Evolutionary conservation across 2,797 vertebrate genomes (phyloP).

Genomic region (Trachurus trachurus): DNA sequence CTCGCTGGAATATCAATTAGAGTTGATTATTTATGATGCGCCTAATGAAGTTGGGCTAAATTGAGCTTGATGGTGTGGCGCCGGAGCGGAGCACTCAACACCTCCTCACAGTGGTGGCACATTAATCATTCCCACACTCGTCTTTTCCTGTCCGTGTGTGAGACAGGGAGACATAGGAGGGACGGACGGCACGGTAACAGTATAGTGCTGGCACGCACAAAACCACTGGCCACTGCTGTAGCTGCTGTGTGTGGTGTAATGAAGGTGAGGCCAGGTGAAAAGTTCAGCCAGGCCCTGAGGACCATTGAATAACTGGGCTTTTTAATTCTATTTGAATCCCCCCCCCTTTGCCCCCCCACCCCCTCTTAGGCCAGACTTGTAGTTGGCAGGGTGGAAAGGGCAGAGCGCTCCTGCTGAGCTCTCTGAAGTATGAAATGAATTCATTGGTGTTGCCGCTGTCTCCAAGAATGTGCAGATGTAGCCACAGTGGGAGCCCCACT

Average conservation of each 20-base stretch:
- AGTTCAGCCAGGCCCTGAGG: constrained; percentile 57
- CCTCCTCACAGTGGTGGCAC: constrained; percentile 40
- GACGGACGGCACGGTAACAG: constrained; percentile 2
- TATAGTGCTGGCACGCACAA: constrained; percentile 24
- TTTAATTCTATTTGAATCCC: constrained; percentile 51
- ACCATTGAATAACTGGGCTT: constrained; percentile 38
- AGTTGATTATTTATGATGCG: constrained; percentile 76
- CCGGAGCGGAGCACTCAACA: constrained; percentile 52
- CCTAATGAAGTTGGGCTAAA: constrained; percentile 69
- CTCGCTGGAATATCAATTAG: constrained; percentile 67
- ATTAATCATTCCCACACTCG: constrained; percentile 64
- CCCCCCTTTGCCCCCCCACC: no score
- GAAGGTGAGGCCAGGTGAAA: constrained; percentile 62
- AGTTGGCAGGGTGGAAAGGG: constrained; percentile 64
- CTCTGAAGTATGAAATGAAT: constrained; percentile 73
- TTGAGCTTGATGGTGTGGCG: constrained; percentile 52
- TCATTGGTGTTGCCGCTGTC: constrained; percentile 61
- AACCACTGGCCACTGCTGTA: constrained; percentile 23
- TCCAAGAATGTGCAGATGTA: constrained; percentile 76
- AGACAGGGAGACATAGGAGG: constrained; percentile 31
- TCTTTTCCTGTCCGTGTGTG: constrained; percentile 29
- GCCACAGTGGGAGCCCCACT: constrained; percentile 68
- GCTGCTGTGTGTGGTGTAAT: constrained; percentile 26
- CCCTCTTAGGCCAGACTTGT: constrained; percentile 47
- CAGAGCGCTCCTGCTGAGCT: constrained; percentile 61